Conservation (phyloP, 2,797 vertebrate species). For the Hydrophis major region DNA sequence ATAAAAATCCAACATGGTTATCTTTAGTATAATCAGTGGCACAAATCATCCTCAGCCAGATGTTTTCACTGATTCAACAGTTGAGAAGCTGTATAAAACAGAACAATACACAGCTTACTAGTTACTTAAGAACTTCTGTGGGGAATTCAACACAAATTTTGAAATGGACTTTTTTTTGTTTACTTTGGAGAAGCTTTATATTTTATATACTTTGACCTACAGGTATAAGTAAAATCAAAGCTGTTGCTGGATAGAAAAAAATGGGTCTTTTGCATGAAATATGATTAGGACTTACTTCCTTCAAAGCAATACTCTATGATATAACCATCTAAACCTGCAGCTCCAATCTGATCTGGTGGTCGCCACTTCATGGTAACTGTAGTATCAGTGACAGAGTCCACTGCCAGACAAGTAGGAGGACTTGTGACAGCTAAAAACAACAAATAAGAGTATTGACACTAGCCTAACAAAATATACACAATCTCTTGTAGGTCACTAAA, state of each 20-base stretch:
- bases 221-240: neutral
- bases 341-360: conserved; percentile 95
- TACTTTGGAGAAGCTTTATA: conserved; percentile 16
- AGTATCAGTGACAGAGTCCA: conserved; percentile 90
- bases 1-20: neutral
- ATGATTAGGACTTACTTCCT: conserved; percentile 85
- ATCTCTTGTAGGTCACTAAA: neutral
- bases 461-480: neutral
- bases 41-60: neutral
- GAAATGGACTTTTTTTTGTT: neutral
- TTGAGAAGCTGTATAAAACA: conserved; percentile 16
- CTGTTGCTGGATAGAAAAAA: conserved; percentile 33
- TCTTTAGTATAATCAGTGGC: neutral
- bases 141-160: neutral
- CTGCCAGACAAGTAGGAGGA: conserved; percentile 90
- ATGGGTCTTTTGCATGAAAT: conserved; percentile 35
- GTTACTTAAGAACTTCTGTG: neutral
- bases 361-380: conserved; percentile 95
- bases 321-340: conserved; percentile 94
- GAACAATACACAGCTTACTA: neutral
- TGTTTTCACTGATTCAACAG: neutral
- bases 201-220: conserved; percentile 22
- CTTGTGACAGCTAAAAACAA: conserved; percentile 88
- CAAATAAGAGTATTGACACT: conserved; percentile 11
- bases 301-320: conserved; percentile 94